Evolutionary conservation across 2,888 invertebrate species (phyloP).

Genomic region (Himalopsyche anomala): DNA sequence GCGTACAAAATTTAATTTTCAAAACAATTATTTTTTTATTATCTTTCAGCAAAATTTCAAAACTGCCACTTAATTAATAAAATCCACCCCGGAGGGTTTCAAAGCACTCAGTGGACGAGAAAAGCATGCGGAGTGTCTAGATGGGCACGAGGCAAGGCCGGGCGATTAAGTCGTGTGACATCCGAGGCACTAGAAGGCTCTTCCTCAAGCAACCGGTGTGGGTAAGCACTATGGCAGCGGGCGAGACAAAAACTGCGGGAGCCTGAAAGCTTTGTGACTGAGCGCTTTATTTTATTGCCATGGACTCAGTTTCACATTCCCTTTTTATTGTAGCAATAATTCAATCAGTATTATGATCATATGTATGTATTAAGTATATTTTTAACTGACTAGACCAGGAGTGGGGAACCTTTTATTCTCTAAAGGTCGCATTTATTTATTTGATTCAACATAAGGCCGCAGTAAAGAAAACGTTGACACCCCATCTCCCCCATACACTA

Average conservation of each 20-base stretch:
- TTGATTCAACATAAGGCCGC: too few relatives aligned
- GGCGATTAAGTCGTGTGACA: not conserved
- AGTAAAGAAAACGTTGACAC: too few relatives aligned
- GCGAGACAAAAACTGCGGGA: not conserved
- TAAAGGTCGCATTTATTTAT: too few relatives aligned
- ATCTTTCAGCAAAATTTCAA: not conserved
- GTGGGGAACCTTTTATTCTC: too few relatives aligned
- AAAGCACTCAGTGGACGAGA: not conserved
- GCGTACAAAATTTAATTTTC: not conserved
- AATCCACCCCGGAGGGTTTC: not conserved
- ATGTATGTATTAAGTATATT: too few relatives aligned
- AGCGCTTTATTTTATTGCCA: not conserved
- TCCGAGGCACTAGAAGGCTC: not conserved
- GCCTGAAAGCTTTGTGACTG: not conserved
- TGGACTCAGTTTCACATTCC: not conserved
- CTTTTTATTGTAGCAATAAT: not conserved
- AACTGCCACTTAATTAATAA: conserved; percentile 16
- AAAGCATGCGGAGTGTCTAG: not conserved
- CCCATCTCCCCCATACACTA: too few relatives aligned
- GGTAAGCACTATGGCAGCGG: not conserved
- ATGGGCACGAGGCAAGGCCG: conserved; percentile 18
- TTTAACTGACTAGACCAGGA: too few relatives aligned
- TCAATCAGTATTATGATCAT: too few relatives aligned
- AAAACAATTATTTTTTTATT: conserved; percentile 1
- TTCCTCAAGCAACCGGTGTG: not conserved